Evolutionary conservation across 1,140 invertebrate genomes (phyloP).

Genomic region (Forficula auricularia): DNA sequence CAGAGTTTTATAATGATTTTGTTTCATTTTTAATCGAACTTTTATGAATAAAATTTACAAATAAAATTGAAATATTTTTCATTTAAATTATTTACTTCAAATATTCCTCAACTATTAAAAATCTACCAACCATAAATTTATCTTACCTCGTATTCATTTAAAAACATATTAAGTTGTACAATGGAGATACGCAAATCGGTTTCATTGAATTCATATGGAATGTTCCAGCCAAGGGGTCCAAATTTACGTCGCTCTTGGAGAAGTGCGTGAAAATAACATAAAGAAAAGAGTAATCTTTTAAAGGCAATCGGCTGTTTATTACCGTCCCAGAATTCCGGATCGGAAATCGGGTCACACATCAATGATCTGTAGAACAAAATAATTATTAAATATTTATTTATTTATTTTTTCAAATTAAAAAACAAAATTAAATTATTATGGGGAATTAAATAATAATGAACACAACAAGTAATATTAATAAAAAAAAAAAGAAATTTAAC

Average conservation of each 20-base stretch:
- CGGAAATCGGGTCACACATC: constrained; percentile 68
- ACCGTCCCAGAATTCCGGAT: constrained; percentile 72
- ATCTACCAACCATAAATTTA: no score
- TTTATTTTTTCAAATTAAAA: not conserved
- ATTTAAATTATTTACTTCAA: no score
- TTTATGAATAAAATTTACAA: no score
- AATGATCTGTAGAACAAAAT: constrained; percentile 36
- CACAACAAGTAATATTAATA: not conserved
- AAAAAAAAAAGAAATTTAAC: not conserved
- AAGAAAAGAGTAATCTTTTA: constrained; percentile 71
- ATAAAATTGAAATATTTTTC: no score
- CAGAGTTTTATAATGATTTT: no score
- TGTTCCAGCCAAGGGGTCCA: constrained; percentile 89
- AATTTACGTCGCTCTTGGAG: constrained; percentile 82
- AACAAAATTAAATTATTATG: not conserved
- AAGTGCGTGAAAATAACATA: constrained; percentile 90
- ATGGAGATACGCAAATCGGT: constrained; percentile 79
- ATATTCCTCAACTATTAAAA: no score
- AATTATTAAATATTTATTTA: constrained; percentile 8
- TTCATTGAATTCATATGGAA: constrained; percentile 88
- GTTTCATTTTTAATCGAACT: no score
- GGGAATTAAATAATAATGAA: not conserved
- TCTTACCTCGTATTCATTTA: constrained; percentile 61
- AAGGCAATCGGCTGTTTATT: constrained; percentile 58
- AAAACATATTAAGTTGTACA: constrained; percentile 72